Evolutionary conservation across 2,797 vertebrate genomes (phyloP).

Genomic region (Clarias laeviceps): DNA sequence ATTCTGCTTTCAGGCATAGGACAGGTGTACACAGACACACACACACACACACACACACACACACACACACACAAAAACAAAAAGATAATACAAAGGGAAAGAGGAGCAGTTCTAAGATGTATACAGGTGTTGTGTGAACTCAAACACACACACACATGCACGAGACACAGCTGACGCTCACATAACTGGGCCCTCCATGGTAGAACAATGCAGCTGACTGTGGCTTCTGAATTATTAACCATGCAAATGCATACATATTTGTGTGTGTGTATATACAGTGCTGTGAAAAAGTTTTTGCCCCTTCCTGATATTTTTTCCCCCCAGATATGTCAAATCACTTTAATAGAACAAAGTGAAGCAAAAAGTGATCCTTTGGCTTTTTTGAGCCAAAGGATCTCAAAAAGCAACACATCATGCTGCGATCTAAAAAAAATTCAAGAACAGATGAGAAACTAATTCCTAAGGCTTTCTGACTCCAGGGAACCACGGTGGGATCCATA

Average conservation of each 20-base stretch:
- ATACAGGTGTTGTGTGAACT: not conserved
- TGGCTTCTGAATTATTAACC: constrained; percentile 73
- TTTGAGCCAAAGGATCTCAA: no score
- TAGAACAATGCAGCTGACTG: constrained; percentile 37
- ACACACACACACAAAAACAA: not conserved
- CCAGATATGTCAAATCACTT: no score
- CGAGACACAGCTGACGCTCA: constrained; percentile 2
- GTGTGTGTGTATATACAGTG: not conserved
- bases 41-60: not conserved
- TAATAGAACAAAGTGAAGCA: no score
- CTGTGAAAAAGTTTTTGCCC: no score
- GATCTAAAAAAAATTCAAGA: no score
- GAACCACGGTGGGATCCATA: no score
- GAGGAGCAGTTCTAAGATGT: not conserved
- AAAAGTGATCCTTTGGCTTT: no score
- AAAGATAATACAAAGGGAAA: constrained; percentile 24
- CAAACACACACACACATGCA: not conserved
- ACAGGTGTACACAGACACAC: not conserved
- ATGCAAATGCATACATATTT: constrained; percentile 41
- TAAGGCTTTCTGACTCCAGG: no score
- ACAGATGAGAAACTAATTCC: no score
- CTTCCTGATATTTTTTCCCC: no score
- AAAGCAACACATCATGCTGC: no score
- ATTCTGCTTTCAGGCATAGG: not conserved
- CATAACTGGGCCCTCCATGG: constrained; percentile 1